Evolutionary conservation across 2,797 vertebrate genomes (phyloP).

Genomic region (Enteromius thamalakanensis): DNA sequence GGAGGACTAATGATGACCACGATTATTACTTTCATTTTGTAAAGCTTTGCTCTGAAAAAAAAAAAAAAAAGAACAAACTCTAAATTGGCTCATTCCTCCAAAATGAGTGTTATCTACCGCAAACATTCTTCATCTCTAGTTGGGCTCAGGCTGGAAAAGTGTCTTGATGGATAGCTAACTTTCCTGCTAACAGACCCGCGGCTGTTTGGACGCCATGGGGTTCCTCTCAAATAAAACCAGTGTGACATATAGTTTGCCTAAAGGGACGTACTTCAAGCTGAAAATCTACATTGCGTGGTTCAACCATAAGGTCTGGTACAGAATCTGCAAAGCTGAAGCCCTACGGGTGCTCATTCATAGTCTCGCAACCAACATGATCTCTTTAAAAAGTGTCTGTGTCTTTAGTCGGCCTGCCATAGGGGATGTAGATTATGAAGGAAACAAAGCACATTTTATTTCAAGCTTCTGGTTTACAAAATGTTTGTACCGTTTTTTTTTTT

Average conservation of each 20-base stretch:
- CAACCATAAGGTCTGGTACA: conserved; percentile 29
- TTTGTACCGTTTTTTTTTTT: background rate
- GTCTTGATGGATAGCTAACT: conserved; percentile 40
- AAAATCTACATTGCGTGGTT: conserved; percentile 19
- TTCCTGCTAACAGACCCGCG: conserved; percentile 39
- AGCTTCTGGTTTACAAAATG: background rate
- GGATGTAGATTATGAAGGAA: background rate
- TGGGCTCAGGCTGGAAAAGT: background rate
- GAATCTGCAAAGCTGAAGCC: conserved; percentile 31
- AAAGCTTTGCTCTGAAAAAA: background rate
- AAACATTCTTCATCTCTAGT: conserved; percentile 33
- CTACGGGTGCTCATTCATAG: conserved; percentile 9
- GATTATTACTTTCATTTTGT: background rate
- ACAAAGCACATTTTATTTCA: background rate
- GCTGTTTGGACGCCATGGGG: conserved; percentile 38
- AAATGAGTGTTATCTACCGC: background rate
- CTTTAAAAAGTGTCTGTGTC: background rate
- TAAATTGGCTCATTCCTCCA: background rate
- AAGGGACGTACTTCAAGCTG: conserved; percentile 34
- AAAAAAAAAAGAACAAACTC: background rate
- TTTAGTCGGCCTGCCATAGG: background rate
- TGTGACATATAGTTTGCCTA: conserved; percentile 24
- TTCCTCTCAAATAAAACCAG: conserved; percentile 34
- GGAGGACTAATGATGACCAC: background rate
- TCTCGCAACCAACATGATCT: conserved; percentile 8